These are phyloP conservation scores for Megaceryle maxima DNA, from an alignment of 2,113 vertebrate genomes.

Conservation along the genomic window DNA sequence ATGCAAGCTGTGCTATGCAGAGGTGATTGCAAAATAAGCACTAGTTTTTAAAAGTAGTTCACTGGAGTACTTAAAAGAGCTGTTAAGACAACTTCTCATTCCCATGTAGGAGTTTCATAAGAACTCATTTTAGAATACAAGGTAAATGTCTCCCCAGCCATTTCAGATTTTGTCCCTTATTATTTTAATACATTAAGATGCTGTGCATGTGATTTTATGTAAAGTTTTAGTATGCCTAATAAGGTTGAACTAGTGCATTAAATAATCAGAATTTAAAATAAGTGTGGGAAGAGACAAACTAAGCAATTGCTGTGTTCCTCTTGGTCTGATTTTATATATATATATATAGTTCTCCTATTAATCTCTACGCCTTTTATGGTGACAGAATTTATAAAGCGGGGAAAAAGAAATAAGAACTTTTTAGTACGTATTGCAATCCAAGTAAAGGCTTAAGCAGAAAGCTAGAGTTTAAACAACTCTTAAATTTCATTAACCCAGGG, in stretches of 20 bases:
- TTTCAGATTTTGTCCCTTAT: background rate
- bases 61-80: slow-evolving; percentile 9
- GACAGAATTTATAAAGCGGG: background rate
- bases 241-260: background rate
- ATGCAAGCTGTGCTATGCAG: background rate
- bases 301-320: background rate
- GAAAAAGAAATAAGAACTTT: background rate
- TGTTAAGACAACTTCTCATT: background rate
- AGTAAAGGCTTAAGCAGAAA: background rate
- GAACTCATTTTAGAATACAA: background rate
- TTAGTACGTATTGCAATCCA: background rate
- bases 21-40: background rate
- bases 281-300: background rate
- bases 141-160: slow-evolving; percentile 6
- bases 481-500: background rate
- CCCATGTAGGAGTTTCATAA: background rate
- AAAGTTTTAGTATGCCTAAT: background rate
- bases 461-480: background rate
- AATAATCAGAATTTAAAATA: background rate
- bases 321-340: background rate
- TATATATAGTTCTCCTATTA: background rate
- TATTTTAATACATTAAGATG: background rate
- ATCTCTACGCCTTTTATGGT: background rate
- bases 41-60: background rate
- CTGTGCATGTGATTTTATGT: background rate